Base-by-base conservation (phyloP, 2,888 invertebrate species). In the Ornithoptera alexandrae region DNA sequence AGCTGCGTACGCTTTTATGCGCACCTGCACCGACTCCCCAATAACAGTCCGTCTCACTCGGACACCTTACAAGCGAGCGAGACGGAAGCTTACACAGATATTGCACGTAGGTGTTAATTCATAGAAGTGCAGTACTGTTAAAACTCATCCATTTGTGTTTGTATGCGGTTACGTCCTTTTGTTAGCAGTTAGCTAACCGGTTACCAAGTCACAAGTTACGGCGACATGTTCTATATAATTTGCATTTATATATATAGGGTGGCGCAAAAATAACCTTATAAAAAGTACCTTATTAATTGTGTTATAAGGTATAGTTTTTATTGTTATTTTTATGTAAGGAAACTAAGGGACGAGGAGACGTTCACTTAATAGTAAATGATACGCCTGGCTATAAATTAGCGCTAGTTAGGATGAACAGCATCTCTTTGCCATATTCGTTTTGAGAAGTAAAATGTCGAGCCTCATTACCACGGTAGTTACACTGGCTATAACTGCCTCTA, bases 41-140 rank as follows among this genome's bases (percentile, higher is more conserved):
- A 73, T 70, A 70, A 72, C 67, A 17, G 56, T 74, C 74, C 65
- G 42, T 83, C 82, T 76, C 78, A 74, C 62, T 84, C 78, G 18
- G 7, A 71, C 53, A 10, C n/a, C 10, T 62, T 68, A 53, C 30
- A 36, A 74, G 74, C 67, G 62, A 84, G 65, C 73, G 79, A 75
- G 87, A 84, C 42, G 65, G 73, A 57, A 56, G 60, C 62, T 65
- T 46, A 42, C 71, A 61, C 72, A 69, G 73, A 75, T 75, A 74
- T 81, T 75, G 75, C 81, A 79, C 72, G 74, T 75, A 76, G 79
- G 81, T 81, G 87, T 80, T 86, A 88, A 88, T 87, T 87, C 85
- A 78, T 65, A 81, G 86, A 85, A 85, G 78, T 79, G 80, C 75
- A 75, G 75, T 74, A 74, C 74, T 68, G 74, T 73, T 69, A 72